Evolutionary conservation across 2,888 invertebrate species (phyloP), one percentile per base, ranked within the genome.

Genomic region (Aphodius sticticus): DNA sequence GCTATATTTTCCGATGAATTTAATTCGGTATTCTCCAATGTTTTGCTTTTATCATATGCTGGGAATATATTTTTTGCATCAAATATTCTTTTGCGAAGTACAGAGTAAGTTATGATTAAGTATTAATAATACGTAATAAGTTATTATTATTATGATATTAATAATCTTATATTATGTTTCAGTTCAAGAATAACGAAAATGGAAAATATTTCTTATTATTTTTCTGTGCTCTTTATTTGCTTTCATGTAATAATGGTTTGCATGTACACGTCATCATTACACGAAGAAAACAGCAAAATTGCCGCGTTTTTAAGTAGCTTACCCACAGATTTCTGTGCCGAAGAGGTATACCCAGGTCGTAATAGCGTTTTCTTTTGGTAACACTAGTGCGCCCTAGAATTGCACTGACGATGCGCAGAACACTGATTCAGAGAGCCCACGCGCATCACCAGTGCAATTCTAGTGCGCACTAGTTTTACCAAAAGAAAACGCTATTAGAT

Each of bases 21-120:
- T 69, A 83, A 83, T 36, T 36, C 74, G 53, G 26, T 75, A 3
- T 72, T 83, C 36, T 70, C 79, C 7, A 79, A 79, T 77, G 70
- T 81, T 16, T 76, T 82, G 6, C 69, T 82, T 16, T 36, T 81
- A 12, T 76, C 80, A 6, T 81, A 82, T 77, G 71, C 78, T 26
- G 82, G 80, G 35, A 82, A 81, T 36, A 35, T 81, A 12, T 83
- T 81, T 69, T 82, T 81, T 75, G 71, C 81, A 16, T 82, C 83
- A 2, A 69, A 79, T 16, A 72, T 78, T 2, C 74, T 82, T 26
- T 82, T 80, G 14, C 75, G 80, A 78, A 69, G 76, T 16, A 74
- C 81, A 14, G 70, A 80, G 82, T 82, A 80, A 75, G 69, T 16
- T 77, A 72, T 70, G 16, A 72, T 81, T 81, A 26, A 74, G 81